Evolutionary conservation across 2,797 vertebrate species (phyloP).

Genomic region (Liparis tanakae): DNA sequence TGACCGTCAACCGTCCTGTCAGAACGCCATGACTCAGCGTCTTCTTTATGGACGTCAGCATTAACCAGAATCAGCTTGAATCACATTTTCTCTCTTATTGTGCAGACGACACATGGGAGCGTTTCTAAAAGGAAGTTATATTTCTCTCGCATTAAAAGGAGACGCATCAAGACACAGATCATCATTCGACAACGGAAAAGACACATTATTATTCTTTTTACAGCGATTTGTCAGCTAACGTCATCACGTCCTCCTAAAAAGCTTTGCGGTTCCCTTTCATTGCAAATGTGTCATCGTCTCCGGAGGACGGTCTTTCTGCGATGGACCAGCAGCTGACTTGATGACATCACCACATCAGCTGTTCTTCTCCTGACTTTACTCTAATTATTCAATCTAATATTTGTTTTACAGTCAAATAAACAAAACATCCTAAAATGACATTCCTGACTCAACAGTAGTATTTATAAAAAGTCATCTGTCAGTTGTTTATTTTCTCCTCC

Average conservation of each 20-base stretch:
- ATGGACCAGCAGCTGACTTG: no score
- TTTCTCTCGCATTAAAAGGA: not conserved
- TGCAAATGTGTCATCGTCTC: constrained; percentile 14
- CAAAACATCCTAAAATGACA: no score
- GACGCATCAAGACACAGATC: not conserved
- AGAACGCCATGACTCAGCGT: constrained; percentile 18
- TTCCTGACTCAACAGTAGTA: no score
- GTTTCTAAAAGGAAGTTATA: not conserved
- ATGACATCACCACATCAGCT: no score
- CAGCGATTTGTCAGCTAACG: constrained; percentile 11
- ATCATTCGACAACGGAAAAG: constrained; percentile 17
- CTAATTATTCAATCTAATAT: no score
- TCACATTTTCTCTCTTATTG: not conserved
- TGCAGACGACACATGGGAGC: not conserved
- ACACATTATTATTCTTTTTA: constrained; percentile 24
- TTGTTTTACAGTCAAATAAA: no score
- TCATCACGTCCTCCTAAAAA: constrained; percentile 21
- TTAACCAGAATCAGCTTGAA: constrained; percentile 7
- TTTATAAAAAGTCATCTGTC: no score
- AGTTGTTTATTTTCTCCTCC: no score
- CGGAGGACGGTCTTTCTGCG: no score
- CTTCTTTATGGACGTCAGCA: constrained; percentile 38
- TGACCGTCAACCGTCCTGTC: constrained; percentile 26
- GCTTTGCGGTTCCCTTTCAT: constrained; percentile 1
- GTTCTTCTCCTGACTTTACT: no score